Base-by-base conservation (phyloP, 1,140 invertebrate genomes). In the Brachionus angularis region DNA sequence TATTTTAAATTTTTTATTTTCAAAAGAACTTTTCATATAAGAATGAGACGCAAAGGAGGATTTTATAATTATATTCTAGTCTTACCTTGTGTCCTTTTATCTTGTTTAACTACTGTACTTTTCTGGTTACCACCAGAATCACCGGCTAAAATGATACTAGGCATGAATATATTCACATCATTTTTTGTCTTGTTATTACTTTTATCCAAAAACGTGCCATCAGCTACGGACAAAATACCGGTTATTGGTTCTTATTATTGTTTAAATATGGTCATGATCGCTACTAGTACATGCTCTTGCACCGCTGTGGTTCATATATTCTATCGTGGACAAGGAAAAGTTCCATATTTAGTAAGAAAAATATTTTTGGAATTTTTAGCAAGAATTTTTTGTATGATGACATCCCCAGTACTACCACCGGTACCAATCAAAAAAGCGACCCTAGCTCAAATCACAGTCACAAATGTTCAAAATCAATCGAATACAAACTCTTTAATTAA, bases 121-220 rank as follows among this genome's bases (percentile, higher is more conserved):
- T 82, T 83, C 75, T 83, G 81, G 80, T 73, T 82, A 39, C 81
- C 81, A 10, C 81, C 78, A 7, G 81, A 83, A 73, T 81, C 80
- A 16, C 80, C 81, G 27, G 79, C 81, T 44, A 83, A 83, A 75
- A 79, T 83, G 77, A 77, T 80, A 71, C 74, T 83, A 36, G 81
- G 81, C 71, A 80, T 82, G 75, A 81, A 79, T 71, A 79, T 82
- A 64, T 82, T 81, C 73, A 78, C 80, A 69, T 79, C 79, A 34
- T 82, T 82, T 76, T 81, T 82, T 75, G 72, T 82, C 7, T 58
- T 81, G 52, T 73, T 81, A 29, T 72, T 81, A n/a, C 74, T 81
- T 29, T 62, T 81, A 49, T 77, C 78, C 5, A 78, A 81, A 64
- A 79, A 76, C 3, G 82, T 80, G 7, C 81, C 81, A 5, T 78